phyloP scores from a whole-genome alignment of 2,113 vertebrate species.

The Channa argus region DNA sequence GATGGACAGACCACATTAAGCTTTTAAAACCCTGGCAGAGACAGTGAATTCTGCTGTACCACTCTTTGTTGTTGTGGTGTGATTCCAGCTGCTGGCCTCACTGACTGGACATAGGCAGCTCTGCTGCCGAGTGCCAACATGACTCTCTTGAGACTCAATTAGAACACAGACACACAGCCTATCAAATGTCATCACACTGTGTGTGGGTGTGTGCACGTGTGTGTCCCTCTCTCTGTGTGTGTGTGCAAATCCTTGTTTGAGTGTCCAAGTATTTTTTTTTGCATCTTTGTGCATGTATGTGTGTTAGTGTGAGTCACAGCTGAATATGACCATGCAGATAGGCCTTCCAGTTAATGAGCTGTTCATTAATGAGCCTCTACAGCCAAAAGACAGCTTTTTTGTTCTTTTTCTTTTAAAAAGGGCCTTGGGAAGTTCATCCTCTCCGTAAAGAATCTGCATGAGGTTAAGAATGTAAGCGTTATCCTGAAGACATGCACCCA shows the following conservation, averaged over 20 bases:
- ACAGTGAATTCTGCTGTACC: neutral
- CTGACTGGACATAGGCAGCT: conserved; percentile 26
- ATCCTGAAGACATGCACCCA: neutral
- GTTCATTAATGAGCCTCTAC: conserved; percentile 63
- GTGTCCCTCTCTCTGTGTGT: neutral
- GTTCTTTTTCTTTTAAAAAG: conserved; percentile 1
- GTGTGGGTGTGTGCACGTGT: neutral
- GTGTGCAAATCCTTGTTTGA: conserved; percentile 14
- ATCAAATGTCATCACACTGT: conserved; percentile 66
- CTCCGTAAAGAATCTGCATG: conserved; percentile 28
- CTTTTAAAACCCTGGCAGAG: neutral
- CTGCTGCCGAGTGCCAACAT: conserved; percentile 32
- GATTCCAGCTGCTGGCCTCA: conserved; percentile 46
- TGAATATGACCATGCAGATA: conserved; percentile 34
- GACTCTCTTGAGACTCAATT: conserved; percentile 72
- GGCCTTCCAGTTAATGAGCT: conserved; percentile 62
- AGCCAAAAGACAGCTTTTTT: conserved; percentile 32
- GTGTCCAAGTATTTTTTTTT: conserved; percentile 3
- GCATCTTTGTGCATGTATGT: neutral
- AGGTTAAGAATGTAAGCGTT: conserved; percentile 20
- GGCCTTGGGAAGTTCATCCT: conserved; percentile 47
- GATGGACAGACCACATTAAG: neutral
- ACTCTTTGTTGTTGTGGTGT: conserved; percentile 10
- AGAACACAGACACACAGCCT: conserved; percentile 47
- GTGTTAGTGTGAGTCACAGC: conserved; percentile 47